Base-by-base conservation (phyloP, 2,888 invertebrate genomes). In the Argyresthia albistria region DNA sequence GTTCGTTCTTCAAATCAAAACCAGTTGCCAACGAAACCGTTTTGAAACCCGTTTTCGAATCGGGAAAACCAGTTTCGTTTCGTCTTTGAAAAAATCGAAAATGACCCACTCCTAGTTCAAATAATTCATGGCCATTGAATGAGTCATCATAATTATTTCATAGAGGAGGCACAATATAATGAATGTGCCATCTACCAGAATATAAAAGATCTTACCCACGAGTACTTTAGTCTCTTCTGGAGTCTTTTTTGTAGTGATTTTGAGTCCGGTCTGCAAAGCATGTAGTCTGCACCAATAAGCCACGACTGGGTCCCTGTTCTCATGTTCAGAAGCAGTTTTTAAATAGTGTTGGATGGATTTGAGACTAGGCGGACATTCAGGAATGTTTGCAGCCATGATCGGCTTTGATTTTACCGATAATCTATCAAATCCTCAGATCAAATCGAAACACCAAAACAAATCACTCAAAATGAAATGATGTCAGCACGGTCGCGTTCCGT, bases 281-380 rank as follows among this genome's bases (percentile, higher is more conserved):
- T 96, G 95, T 53, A 98, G 90, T 35, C 98, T 92, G 75, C 96
- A 92, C 96, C 98, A 99, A 79, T 98, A 99, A 49, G 96, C 92
- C 46, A 99, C 92, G 39, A 97, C 93, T 42, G 94, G 90, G 86
- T 99, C 98, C 62, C 98, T 89, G 39, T 90, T 86, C 67, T 98
- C 97, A 88, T 98, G 97, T 78, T 98, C 97, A 47, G 90, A 89
- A 0, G 98, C 98, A 54, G 96, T 92, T 87, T 97, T 98, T 57
- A 99, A 80, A 71, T 95, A 97, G 76, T 96, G 97, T 63, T 96
- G 96, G 60, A 98, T 93, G 35, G 92, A 89, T 79, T 96, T 97
- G 46, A 99, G 83, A 55, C 91, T 90, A 1, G 91, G 78, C 11
- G 97, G 96, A 66, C 93, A 91, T 35, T 93, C 91, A 35, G 95